Base-by-base conservation (phyloP, 2,113 vertebrate species). In the Sinosuthora webbiana region DNA sequence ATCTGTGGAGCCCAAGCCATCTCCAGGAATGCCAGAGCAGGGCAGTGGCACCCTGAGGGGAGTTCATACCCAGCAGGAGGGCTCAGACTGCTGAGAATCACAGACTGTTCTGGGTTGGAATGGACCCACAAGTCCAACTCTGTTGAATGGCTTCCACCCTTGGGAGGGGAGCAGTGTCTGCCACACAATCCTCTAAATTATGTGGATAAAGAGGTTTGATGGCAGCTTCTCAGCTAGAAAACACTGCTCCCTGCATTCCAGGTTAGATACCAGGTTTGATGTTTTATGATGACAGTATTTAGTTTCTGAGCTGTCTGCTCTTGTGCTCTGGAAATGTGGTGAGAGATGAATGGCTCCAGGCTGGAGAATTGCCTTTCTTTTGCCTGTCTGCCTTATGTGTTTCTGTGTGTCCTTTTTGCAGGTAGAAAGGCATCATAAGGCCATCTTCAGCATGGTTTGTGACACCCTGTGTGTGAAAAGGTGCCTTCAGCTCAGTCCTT, bases 1-100 rank as follows among this genome's bases (percentile, higher is more conserved):
- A 3, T 0, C 1, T 39, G 17, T 23, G 65, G 70, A 56, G 49
- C 45, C 81, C 63, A 33, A 1, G 47, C 14, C 11, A 10, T 4
- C 39, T 50, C 20, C 63, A 59, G 85, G 39, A 62, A 6, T 17
- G 37, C 30, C 53, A 76, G 76, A 50, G 84, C 42, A 49, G 62
- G 45, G 50, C 13, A 56, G 35, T 55, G 79, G 19, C n/a, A 4
- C 45, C 35, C 78, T 49, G 64, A 23, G 31, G 41, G 35, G 27
- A 31, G 16, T 30, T 18, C 15, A 11, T 33, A 24, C 31, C 57
- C 47, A 7, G 19, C 42, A 37, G 67, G 8, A 87, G 28, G 52
- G 52, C 35, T 62, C 9, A 1, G n/a, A 6, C 23, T 39, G 37
- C 75, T 55, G 65, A 12, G 42, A 35, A 31, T 42, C 67, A 30